phyloP scores from a whole-genome alignment of 1,140 invertebrate genomes.

The Acromyrmex echinatior region DNA sequence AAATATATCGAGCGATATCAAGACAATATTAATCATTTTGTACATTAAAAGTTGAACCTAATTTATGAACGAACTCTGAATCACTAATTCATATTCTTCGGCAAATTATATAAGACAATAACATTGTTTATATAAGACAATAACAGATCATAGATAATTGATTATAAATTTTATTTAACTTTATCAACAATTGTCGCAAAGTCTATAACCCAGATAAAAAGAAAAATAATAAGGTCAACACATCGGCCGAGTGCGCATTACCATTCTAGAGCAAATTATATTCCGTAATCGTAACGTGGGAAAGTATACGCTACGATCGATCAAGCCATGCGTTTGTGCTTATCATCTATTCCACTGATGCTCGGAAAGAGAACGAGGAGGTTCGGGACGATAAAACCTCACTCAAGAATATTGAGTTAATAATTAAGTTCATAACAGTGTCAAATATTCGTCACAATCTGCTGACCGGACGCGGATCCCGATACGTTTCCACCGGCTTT shows the following conservation, averaged over 20 bases:
- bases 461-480: neutral
- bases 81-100: neutral
- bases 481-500: neutral
- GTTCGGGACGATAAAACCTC: conserved; percentile 18
- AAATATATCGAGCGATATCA: neutral
- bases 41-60: neutral
- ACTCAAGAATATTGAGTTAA: conserved; percentile 4
- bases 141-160: neutral
- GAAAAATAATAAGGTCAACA: neutral
- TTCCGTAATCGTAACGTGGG: conserved; percentile 55
- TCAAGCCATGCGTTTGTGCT: conserved; percentile 29
- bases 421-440: conserved; percentile 6
- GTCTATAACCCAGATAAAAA: neutral
- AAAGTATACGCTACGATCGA: conserved; percentile 42
- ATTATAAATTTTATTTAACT: neutral
- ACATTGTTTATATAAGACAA: neutral
- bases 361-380: neutral
- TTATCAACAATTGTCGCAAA: neutral
- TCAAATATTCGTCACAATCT: conserved; percentile 7
- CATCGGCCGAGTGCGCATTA: conserved; percentile 1
- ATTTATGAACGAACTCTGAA: neutral
- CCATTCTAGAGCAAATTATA: conserved; percentile 28
- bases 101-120: neutral
- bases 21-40: neutral
- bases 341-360: conserved; percentile 2